phyloP scores from a whole-genome alignment of 35 echinoderm and acorn worm species.

The Strongylocentrotus purpuratus region DNA sequence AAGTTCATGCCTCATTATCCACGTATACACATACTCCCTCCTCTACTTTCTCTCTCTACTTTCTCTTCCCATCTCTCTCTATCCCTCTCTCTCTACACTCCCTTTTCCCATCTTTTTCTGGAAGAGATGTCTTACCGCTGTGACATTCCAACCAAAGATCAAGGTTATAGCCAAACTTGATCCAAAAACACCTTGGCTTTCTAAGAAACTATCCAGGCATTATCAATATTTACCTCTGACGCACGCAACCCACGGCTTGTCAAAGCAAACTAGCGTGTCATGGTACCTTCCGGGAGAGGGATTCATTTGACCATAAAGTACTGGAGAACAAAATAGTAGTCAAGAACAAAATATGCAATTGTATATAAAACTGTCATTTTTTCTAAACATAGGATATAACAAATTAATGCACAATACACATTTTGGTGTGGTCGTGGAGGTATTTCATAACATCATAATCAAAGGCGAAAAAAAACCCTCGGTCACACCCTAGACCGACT shows the following conservation, averaged over 20 bases:
- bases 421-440: background rate
- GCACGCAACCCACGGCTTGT: background rate
- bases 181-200: constrained; percentile 10
- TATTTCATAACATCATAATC: background rate
- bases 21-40: too few relatives aligned
- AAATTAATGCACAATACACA: background rate
- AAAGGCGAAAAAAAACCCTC: too few relatives aligned
- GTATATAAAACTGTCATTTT: background rate
- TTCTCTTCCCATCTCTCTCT: too few relatives aligned
- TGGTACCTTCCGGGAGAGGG: background rate
- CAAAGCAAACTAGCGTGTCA: background rate
- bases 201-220: background rate
- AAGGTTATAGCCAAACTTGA: background rate
- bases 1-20: too few relatives aligned
- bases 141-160: background rate
- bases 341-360: background rate
- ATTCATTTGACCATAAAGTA: background rate
- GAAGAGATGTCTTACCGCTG: background rate
- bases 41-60: too few relatives aligned
- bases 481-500: too few relatives aligned
- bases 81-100: background rate
- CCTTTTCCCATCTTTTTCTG: background rate
- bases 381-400: background rate
- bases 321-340: background rate
- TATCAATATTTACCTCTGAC: background rate